These are phyloP conservation scores for Chrysogorgia sp. DNA, from an alignment of 92 coral and sea anemone genomes.

Conservation along the genomic window DNA sequence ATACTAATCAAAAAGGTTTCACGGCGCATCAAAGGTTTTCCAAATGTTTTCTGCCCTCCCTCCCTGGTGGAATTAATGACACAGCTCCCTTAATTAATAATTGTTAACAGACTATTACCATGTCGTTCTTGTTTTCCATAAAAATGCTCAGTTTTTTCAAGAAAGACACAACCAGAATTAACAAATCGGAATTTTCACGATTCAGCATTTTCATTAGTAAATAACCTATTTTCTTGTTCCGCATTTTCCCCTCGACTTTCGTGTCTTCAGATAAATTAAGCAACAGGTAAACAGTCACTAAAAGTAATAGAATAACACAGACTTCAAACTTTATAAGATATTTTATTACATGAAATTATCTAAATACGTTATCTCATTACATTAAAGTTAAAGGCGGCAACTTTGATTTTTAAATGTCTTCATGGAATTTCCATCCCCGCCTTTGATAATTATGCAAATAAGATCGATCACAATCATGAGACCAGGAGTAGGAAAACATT, in stretches of 20 bases:
- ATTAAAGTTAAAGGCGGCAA: background rate
- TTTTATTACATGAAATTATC: background rate
- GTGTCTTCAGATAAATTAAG: constrained; percentile 96
- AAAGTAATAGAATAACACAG: background rate
- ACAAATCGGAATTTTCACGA: constrained; percentile 83
- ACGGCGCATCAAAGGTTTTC: too few relatives aligned
- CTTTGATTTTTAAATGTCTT: too few relatives aligned
- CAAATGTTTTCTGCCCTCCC: too few relatives aligned
- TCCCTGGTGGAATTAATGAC: too few relatives aligned
- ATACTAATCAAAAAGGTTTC: too few relatives aligned
- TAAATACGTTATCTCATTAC: background rate
- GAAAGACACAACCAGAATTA: constrained; percentile 89
- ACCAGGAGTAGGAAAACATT: too few relatives aligned
- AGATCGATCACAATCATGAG: too few relatives aligned
- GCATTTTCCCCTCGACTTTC: constrained; percentile 95
- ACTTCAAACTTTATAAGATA: too few relatives aligned
- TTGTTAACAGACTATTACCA: constrained; percentile 60
- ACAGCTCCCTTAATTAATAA: background rate
- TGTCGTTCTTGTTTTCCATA: constrained; percentile 93
- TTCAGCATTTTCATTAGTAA: constrained; percentile 78
- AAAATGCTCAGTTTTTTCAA: constrained; percentile 90
- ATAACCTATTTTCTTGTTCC: constrained; percentile 78
- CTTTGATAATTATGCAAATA: too few relatives aligned
- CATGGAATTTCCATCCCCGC: too few relatives aligned
- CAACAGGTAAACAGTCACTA: constrained; percentile 84